Evolutionary conservation across 1,140 invertebrate species (phyloP).

Genomic region (Ceratoteleas bidentatus): DNA sequence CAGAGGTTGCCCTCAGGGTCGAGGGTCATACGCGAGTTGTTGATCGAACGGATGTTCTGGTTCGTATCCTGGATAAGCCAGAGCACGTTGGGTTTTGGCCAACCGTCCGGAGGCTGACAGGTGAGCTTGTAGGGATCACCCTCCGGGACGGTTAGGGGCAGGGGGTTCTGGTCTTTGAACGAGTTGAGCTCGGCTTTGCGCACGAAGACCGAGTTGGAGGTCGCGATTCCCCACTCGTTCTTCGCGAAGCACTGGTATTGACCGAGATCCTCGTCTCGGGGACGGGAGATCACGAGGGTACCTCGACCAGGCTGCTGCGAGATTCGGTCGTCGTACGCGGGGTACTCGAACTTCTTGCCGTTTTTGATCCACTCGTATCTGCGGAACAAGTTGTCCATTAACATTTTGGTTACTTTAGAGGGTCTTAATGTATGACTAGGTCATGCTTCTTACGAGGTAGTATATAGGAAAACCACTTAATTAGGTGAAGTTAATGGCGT

Average conservation of each 20-base stretch:
- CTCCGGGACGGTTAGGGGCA: conserved; percentile 87
- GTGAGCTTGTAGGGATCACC: conserved; percentile 92
- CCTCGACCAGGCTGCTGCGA: conserved; percentile 95
- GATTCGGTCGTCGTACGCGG: conserved; percentile 95
- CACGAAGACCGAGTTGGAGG: conserved; percentile 96
- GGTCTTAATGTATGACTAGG: too few species aligned
- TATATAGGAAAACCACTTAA: too few species aligned
- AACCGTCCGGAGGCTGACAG: conserved; percentile 95
- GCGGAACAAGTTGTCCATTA: background rate
- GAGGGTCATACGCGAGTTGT: conserved; percentile 95
- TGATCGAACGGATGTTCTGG: conserved; percentile 92
- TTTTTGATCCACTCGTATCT: conserved; percentile 98
- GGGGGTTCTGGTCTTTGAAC: conserved; percentile 89
- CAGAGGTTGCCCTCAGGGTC: conserved; percentile 95
- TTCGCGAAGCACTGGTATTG: conserved; percentile 98
- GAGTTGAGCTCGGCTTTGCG: conserved; percentile 96
- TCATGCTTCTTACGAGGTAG: too few species aligned
- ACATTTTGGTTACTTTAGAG: too few species aligned
- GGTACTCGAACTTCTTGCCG: conserved; percentile 94
- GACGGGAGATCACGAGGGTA: conserved; percentile 93
- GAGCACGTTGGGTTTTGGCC: conserved; percentile 95
- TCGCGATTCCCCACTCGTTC: conserved; percentile 96
- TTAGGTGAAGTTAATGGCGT: too few species aligned
- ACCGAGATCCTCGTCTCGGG: conserved; percentile 95
- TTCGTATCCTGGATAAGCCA: conserved; percentile 93